Evolutionary conservation across 2,113 vertebrate species (phyloP).

Genomic region (Trichechus manatus): DNA sequence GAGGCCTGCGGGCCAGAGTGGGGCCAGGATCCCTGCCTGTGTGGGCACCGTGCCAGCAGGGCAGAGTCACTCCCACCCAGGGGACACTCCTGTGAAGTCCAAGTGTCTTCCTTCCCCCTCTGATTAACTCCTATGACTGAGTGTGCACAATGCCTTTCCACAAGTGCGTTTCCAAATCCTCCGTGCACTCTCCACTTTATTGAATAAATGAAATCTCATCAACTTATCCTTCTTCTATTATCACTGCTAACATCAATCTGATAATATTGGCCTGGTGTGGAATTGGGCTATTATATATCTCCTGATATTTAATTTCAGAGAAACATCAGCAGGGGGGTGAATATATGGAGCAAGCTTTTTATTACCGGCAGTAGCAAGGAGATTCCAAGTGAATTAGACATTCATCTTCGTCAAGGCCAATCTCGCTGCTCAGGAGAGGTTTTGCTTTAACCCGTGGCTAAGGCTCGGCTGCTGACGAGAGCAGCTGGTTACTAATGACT

Average conservation of each 20-base stretch:
- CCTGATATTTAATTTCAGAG: slow-evolving; percentile 90
- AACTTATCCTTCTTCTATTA: slow-evolving; percentile 90
- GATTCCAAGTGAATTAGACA: slow-evolving; percentile 88
- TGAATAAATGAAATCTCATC: slow-evolving; percentile 90
- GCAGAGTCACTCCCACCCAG: background rate
- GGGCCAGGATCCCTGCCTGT: background rate
- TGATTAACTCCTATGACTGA: slow-evolving; percentile 12
- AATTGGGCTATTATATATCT: slow-evolving; percentile 87
- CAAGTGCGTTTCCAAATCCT: slow-evolving; percentile 79
- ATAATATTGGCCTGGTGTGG: slow-evolving; percentile 89
- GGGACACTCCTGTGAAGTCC: slow-evolving; percentile 6
- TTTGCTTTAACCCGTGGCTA: slow-evolving; percentile 85
- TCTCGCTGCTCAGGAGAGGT: slow-evolving; percentile 84
- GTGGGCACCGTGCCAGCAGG: no score
- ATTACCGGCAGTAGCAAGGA: slow-evolving; percentile 89
- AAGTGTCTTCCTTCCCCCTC: slow-evolving; percentile 62
- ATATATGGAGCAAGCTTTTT: slow-evolving; percentile 89
- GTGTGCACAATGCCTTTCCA: slow-evolving; percentile 62
- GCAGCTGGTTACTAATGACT: slow-evolving; percentile 73
- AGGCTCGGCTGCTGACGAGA: slow-evolving; percentile 74
- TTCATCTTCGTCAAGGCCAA: slow-evolving; percentile 90
- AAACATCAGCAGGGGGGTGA: slow-evolving; percentile 86
- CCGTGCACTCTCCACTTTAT: slow-evolving; percentile 82
- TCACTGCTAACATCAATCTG: slow-evolving; percentile 90
- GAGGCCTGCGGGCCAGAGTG: no score